Base-by-base conservation (phyloP, 2,797 vertebrate species). In the Typhlichthys eigenmanni region DNA sequence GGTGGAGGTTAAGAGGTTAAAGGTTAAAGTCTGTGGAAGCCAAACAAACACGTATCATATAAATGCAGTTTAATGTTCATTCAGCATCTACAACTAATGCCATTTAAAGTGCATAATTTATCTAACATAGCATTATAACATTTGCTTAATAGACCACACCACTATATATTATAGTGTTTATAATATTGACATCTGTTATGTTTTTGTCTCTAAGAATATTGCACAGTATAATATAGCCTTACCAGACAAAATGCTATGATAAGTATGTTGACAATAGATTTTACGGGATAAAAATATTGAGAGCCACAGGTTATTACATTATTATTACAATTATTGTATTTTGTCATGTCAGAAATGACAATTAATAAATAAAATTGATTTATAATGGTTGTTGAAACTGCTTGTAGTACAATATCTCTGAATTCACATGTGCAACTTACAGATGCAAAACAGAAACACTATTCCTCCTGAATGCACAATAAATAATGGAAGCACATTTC, bases 91-190 rank as follows among this genome's bases (percentile, higher is more conserved):
- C 52, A 72, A 24, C 24, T 24, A 66, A 51, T n/a, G 47, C 54
- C 32, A 65, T 80, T 73, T 85, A 90, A 90, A 90, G 87, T 87
- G 87, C 86, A 73, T 83, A 65, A 68, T 58, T 60, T 61, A 62
- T 58, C 6, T 38, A 2, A 38, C 1, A 6, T 38, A 38, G 4
- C 34, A 38, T 64, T 67, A 62, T 75, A 14, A 66, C 1, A 60
- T 74, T 87, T 87, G 76, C 84, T 84, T 85, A 88, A 81, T 62
- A 74, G 58, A 47, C 68, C 10, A 68, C 71, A 66, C 53, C 56
- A 81, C 13, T 72, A 68, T 56, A 82, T n/a, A 58, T 45, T 54
- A 34, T 65, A 69, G 62, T 55, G 3, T 13, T 74, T 60, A 73
- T 45, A 46, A 47, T 73, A 55, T 68, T 52, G 55, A 73, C 47